Base-by-base conservation (phyloP, 2,888 invertebrate genomes). In the Frankliniella fusca region DNA sequence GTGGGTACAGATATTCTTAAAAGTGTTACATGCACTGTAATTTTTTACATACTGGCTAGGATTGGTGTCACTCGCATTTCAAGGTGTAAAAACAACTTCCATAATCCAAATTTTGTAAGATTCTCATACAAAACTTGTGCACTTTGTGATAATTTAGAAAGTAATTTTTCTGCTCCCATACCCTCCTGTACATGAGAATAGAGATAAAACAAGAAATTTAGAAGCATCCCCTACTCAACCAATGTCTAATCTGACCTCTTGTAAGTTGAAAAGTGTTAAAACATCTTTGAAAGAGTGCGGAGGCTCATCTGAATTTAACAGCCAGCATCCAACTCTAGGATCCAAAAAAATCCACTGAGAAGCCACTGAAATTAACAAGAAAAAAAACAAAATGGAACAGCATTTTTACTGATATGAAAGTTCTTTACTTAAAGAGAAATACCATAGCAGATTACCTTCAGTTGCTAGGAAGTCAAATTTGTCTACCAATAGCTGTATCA, bases 21-120 rank as follows among this genome's bases (percentile, higher is more conserved):
- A 2, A 80, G 80, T 81, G 65, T 38, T 23, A 81, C 61, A 81
- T 61, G 23, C 80, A 48, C 80, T 61, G 49, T 48, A 23, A 80
- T 79, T 54, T 28, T 81, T 20, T 28, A 82, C 65, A 83, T 85
- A 89, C 90, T 88, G 84, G 90, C 87, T 83, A 90, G 86, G 48
- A 90, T 87, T 28, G 90, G 89, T 76, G 89, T 83, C 27, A 90
- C 85, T 81, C 86, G 87, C 88, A 89, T 89, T 85, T 90, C 90
- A n/a, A 90, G 87, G 7, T 89, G 86, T 0, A 86, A 84, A 83
- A 90, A 90, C 3, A 90, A 86, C n/a, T 86, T 86, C 89, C 89
- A 89, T 82, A 90, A 83, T 1, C 86, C 85, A 1, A 87, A 85
- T 28, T 88, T 87, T 0, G 85, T 82, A 50, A 90, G 86, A 81